Evolutionary conservation across 1,140 invertebrate species (phyloP), one percentile per base, ranked within the genome.

Genomic region (Lordiphosa mommai): DNA sequence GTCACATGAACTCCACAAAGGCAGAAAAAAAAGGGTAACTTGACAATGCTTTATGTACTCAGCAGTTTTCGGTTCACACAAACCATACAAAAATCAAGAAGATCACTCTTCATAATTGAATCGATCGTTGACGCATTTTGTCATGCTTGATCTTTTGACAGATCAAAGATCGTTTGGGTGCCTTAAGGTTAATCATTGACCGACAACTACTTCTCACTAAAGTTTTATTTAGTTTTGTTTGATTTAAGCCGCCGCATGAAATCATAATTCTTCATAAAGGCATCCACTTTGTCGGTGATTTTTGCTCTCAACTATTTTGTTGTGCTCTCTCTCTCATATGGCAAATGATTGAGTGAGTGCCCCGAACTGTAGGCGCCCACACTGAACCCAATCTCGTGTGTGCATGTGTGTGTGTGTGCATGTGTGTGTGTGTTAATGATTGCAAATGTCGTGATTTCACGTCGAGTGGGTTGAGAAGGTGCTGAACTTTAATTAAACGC

Each of bases 401-500:
- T 23, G 20, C n/a, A n/a, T 23, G 20, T 23, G 20, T 23, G 4
- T 23, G 20, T 6, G 32, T 17, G 13, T 33, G 20, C 5, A 30
- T 17, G 34, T 40, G 49, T 17, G 34, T 40, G 49, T 52, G 46
- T 58, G 60, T 69, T 69, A 69, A 69, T 69, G 66, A 69, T 65
- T 60, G 66, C 66, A 65, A 64, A 65, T 69, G 66, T 69, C 66
- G 66, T 69, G 66, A 69, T 69, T 59, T 64, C 27, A 16, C 50
- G 44, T 57, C 29, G 53, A 55, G 66, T 69, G 66, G 66, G 61
- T 44, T 60, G 61, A 36, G 43, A 27, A 47, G 60, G 37, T 60
- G 66, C 61, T 69, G 66, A 69, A 69, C 66, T 69, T 65, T 69
- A 69, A 69, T 69, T 69, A 64, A 68, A 65, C 32, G 34, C 48